Evolutionary conservation across 2,797 vertebrate genomes (phyloP), one percentile per base, ranked within the genome.

Genomic region (Hippoglossus hippoglossus): DNA sequence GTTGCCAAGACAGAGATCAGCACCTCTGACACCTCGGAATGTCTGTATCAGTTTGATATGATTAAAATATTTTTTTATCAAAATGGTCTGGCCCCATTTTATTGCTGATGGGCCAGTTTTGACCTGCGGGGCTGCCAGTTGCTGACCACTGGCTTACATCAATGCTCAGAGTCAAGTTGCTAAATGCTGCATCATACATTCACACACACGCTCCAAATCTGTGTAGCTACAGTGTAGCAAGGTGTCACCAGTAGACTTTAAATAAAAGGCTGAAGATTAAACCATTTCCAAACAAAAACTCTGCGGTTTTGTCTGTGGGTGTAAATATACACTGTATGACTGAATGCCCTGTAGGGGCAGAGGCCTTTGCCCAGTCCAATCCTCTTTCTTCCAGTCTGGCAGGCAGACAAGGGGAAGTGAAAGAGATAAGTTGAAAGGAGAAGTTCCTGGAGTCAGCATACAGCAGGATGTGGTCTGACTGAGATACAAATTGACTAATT

Each of bases 341-440:
- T 73, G 71, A 85, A 80, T 71, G 59, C 68, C 72, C 77, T 60
- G 66, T 44, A 52, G 79, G 73, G 82, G 71, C 64, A 24, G 21
- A 84, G 72, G 51, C 77, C 80, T 81, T 91, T 88, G 81, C 79
- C 77, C 83, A 87, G 80, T 75, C 71, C 67, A 75, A 46, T 85
- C 87, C 80, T 86, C 82, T 81, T 89, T 80, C 82, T 89, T 89
- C 89, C 86, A 85, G 81, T 89, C 89, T 91, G 79, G 85, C 89
- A 80, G 84, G 74, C 79, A 86, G 79, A 89, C 87, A 84, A 84
- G 82, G 64, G 80, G 85, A 86, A 85, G 79, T 81, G 81, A 83
- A 81, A 86, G 80, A 87, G 85, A 84, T 66, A 67, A 76, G 78
- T 79, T 82, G 80, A 87, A 86, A 83, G 62, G 55, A 82, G 77